Evolutionary conservation across 2,888 invertebrate genomes (phyloP).

Genomic region (Dione vanillae): DNA sequence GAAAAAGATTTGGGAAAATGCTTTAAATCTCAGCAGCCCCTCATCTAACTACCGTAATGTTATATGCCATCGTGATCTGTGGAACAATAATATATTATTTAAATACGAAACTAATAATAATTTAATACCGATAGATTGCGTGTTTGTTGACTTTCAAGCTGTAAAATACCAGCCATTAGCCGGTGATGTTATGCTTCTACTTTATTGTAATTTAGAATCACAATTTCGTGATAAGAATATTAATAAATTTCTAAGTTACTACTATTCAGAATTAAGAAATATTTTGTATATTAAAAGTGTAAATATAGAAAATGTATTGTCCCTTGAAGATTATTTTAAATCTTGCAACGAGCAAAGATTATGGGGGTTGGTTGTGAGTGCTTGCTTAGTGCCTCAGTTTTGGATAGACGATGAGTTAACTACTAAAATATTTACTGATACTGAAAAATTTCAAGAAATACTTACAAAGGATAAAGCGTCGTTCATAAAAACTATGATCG

Average conservation of each 20-base stretch:
- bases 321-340: slow-evolving; percentile 69
- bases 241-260: slow-evolving; percentile 78
- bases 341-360: slow-evolving; percentile 78
- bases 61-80: slow-evolving; percentile 85
- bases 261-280: slow-evolving; percentile 77
- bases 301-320: slow-evolving; percentile 66
- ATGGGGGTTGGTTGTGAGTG: slow-evolving; percentile 83
- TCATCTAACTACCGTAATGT: slow-evolving; percentile 75
- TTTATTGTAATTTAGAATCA: slow-evolving; percentile 81
- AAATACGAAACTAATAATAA: slow-evolving; percentile 59
- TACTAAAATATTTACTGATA: slow-evolving; percentile 72
- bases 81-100: slow-evolving; percentile 87
- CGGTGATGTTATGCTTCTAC: slow-evolving; percentile 84
- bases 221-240: slow-evolving; percentile 79
- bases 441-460: slow-evolving; percentile 82
- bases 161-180: slow-evolving; percentile 87
- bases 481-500: slow-evolving; percentile 83
- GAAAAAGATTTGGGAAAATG: slow-evolving; percentile 62
- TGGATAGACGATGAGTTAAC: slow-evolving; percentile 81
- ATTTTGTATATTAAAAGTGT: slow-evolving; percentile 71
- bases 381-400: slow-evolving; percentile 79
- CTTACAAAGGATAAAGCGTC: slow-evolving; percentile 79
- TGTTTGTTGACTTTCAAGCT: slow-evolving; percentile 89
- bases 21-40: slow-evolving; percentile 58
- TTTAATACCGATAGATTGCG: slow-evolving; percentile 79